Evolutionary conservation across 2,888 invertebrate genomes (phyloP).

Genomic region (Chouioia cunea): DNA sequence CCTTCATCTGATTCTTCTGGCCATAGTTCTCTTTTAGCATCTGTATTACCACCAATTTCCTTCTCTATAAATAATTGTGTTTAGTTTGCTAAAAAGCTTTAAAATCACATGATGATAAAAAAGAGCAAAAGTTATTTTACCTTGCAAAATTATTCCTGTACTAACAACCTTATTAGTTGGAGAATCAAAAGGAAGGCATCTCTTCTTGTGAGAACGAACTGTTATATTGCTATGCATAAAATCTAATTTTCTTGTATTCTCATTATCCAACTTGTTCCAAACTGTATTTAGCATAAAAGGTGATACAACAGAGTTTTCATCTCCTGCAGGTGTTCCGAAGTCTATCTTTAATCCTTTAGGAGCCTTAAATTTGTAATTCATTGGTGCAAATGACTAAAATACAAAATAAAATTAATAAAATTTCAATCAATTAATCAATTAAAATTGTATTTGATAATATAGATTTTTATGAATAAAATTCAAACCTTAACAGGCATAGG

Average conservation of each 20-base stretch:
- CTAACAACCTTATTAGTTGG: background rate
- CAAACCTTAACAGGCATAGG: background rate
- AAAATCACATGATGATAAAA: too few relatives aligned
- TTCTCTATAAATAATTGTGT: background rate
- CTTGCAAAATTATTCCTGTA: background rate
- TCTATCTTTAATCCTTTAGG: constrained; percentile 16
- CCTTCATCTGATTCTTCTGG: background rate
- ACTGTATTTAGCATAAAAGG: background rate
- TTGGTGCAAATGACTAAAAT: constrained; percentile 31
- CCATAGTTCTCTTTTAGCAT: constrained; percentile 2
- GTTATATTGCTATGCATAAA: constrained; percentile 7
- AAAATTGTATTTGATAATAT: background rate
- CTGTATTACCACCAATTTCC: background rate
- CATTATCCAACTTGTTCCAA: background rate
- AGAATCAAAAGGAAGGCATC: background rate
- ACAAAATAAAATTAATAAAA: background rate
- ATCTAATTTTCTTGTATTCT: background rate
- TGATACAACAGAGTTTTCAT: background rate
- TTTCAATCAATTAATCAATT: too few relatives aligned
- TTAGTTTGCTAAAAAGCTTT: background rate
- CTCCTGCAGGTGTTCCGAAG: background rate
- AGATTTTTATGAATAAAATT: background rate
- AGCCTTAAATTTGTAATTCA: constrained; percentile 24
- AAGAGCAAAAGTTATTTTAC: background rate
- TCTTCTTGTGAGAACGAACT: background rate